Evolutionary conservation across 2,113 vertebrate genomes (phyloP), one percentile per base, ranked within the genome.

Genomic region (Phasianus colchicus): DNA sequence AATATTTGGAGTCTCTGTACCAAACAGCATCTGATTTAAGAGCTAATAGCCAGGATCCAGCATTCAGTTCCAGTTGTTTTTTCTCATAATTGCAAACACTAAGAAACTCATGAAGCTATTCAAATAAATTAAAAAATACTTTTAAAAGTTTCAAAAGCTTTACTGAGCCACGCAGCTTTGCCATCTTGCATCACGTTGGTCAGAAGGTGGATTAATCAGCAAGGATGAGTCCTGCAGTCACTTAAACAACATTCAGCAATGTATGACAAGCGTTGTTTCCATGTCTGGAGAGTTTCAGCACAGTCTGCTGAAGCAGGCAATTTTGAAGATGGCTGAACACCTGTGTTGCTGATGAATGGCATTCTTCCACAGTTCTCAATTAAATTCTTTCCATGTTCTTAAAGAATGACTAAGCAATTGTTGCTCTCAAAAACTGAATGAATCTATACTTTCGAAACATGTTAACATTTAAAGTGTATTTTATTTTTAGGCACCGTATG

Each of bases 11-110:
- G 24, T 83, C 40, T 86, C 73, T 78, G 82, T 52, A 96, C 67
- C 82, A 91, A 92, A 88, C 57, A 88, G 85, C 79, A 95, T 88
- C 82, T 95, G 82, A 78, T 95, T 83, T 71, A 90, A 95, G 72
- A 79, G 64, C 47, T 65, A 88, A 83, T 72, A 88, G 55, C n/a
- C 75, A 87, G 85, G 47, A 79, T 71, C 55, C 89, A 86, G 72
- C 40, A 67, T 29, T 80, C 65, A 64, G 72, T 77, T 92, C 82
- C 95, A 89, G 75, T 57, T 88, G 65, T 73, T 47, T 18, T 47
- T 74, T 70, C 52, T 88, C 7, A 1, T 61, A 81, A 72, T 0
- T 77, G 76, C 69, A 74, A 95, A 91, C 76, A 81, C 27, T 43
- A 67, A 86, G 72, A 64, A 95, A 88, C 40, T 86, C 38, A 25